Percentiles rank a stretch among this genome's conserved stretches.
These are phyloP conservation scores for Platycheirus rosarum DNA, from an alignment of 2,888 invertebrate genomes.

Conservation along the genomic window DNA sequence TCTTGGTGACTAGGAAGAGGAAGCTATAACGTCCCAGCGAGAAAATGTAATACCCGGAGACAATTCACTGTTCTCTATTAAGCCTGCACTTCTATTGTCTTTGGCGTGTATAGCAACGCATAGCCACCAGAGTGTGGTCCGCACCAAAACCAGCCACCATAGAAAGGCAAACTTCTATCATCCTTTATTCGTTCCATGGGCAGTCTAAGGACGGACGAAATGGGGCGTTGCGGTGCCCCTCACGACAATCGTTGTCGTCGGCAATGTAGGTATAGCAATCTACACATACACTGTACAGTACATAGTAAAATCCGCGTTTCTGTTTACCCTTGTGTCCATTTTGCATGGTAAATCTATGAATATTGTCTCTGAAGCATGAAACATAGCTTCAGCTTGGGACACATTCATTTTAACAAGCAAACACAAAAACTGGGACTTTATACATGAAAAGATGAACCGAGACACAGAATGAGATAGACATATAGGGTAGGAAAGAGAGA, in stretches of 20 bases:
- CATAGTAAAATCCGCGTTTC: slow-evolving; percentile 16
- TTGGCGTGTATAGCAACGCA: slow-evolving; percentile 3
- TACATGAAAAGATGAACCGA: slow-evolving; percentile 8
- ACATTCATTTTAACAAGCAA: slow-evolving; percentile 65
- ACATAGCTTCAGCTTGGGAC: slow-evolving; percentile 48
- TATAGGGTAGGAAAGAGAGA: neutral
- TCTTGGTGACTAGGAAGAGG: neutral
- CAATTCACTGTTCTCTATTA: slow-evolving; percentile 55
- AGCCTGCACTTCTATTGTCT: slow-evolving; percentile 50
- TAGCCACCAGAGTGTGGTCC: slow-evolving; percentile 13
- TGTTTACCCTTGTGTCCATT: slow-evolving; percentile 63
- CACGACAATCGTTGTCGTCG: neutral
- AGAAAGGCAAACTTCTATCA: slow-evolving; percentile 52
- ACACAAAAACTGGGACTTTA: slow-evolving; percentile 60
- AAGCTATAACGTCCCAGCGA: slow-evolving; percentile 20
- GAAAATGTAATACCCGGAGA: slow-evolving; percentile 59
- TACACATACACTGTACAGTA: neutral
- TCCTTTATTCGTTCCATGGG: neutral
- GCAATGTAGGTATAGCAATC: neutral
- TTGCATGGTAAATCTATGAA: slow-evolving; percentile 46
- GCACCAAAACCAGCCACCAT: slow-evolving; percentile 26
- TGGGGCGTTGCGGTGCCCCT: no score
- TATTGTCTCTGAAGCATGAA: slow-evolving; percentile 64
- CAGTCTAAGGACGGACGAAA: neutral
- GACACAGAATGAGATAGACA: neutral